Evolutionary conservation across 2,113 vertebrate species (phyloP).

Genomic region (Crocuta crocuta): DNA sequence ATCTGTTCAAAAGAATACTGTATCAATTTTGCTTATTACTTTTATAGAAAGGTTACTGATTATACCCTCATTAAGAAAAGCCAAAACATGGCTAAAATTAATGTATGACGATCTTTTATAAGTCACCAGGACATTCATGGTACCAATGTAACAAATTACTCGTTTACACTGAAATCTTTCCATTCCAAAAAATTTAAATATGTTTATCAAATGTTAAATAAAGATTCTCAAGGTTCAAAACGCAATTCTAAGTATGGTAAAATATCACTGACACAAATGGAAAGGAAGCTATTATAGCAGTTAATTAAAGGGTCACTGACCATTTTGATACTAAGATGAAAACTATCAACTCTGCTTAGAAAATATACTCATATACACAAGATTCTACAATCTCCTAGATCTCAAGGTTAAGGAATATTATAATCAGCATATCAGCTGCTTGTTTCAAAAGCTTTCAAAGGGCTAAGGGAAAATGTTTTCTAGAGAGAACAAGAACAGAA

Average conservation of each 20-base stretch:
- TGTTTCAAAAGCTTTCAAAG: slow-evolving; percentile 54
- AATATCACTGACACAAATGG: not conserved
- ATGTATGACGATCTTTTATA: not conserved
- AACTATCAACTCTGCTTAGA: slow-evolving; percentile 9
- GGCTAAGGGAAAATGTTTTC: not conserved
- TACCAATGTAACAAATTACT: slow-evolving; percentile 21
- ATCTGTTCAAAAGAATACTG: slow-evolving; percentile 16
- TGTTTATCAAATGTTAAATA: slow-evolving; percentile 33
- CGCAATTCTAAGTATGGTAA: slow-evolving; percentile 39
- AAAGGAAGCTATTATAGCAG: not conserved
- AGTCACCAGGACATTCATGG: not conserved
- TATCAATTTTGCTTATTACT: slow-evolving; percentile 40
- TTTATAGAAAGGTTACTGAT: not conserved
- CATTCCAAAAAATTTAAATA: slow-evolving; percentile 18
- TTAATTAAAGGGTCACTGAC: not conserved
- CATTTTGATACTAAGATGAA: slow-evolving; percentile 44
- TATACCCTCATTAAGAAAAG: not conserved
- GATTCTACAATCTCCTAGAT: not conserved
- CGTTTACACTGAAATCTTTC: slow-evolving; percentile 42
- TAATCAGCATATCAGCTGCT: not conserved
- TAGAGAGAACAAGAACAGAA: slow-evolving; percentile 4
- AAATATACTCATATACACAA: slow-evolving; percentile 5
- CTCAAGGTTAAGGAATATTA: not conserved
- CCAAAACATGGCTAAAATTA: slow-evolving; percentile 32
- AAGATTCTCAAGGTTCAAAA: slow-evolving; percentile 24